Base-by-base conservation (phyloP, 2,888 invertebrate genomes). In the Microplitis manilae region DNA sequence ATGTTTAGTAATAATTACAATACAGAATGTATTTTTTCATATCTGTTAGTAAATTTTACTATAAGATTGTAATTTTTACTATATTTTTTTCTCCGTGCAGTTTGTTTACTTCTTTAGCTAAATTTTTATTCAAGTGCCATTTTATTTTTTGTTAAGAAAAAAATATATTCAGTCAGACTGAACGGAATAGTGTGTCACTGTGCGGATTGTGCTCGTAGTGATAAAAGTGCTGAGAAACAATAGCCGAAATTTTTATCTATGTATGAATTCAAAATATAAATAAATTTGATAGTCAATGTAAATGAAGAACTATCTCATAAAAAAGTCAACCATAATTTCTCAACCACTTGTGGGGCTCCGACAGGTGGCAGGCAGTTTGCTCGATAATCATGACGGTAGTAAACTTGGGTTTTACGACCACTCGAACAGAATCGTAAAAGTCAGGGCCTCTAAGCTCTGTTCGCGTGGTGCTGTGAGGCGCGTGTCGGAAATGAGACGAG, bases 381-480 rank as follows among this genome's bases (percentile, higher is more conserved):
- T 89, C 88, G 89, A 89, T 89, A 90, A 90, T 90, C 90, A 90
- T 90, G 90, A 89, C 90, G 91, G 91, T 88, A 90, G 91, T 91
- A 90, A 91, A 91, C 90, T 91, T 88, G 89, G 90, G 91, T 92
- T 92, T 92, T 92, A 92, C 91, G 91, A 91, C 90, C 90, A 91
- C 91, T 92, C 91, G 91, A 91, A 91, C 89, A 89, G 90, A 91
- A 90, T 91, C 91, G 91, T 92, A 92, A 92, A 92, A 90, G 92
- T 92, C 92, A 89, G 88, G 89, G 87, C 88, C 89, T 90, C 87
- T 88, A 87, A 90, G 89, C 89, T 87, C 85, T 85, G 62, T 65
- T 74, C 69, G 77, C 69, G 75, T 70, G 77, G 73, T 77, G 81
- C 84, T 84, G 86, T 86, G 85, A 88, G 89, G 89, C 90, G 89